Percentiles rank a stretch among this genome's conserved stretches.
Conservation (phyloP, 2,888 invertebrate species). For the Hoplodrina ambigua region DNA sequence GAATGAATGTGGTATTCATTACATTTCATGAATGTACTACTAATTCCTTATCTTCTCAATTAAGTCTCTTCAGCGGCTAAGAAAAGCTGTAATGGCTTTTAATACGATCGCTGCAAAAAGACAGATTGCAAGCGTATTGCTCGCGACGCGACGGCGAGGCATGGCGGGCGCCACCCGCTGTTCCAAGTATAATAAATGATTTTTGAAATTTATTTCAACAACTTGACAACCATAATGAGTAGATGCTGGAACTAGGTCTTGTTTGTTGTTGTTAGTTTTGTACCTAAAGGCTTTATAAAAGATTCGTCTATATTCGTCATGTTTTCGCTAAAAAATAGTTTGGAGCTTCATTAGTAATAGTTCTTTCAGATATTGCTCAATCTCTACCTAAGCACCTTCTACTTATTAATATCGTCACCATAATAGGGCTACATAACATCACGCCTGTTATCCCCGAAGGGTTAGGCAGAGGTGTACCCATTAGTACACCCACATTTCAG, state of each 20-base stretch:
- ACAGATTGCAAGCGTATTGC: constrained; percentile 20
- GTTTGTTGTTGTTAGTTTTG: not conserved
- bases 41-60: not conserved
- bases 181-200: constrained; percentile 21
- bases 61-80: not conserved
- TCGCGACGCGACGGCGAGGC: not conserved
- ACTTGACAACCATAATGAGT: constrained; percentile 7
- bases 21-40: not conserved
- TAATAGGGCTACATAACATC: too few relatives aligned
- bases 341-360: not conserved
- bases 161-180: not conserved
- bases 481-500: too few relatives aligned
- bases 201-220: constrained; percentile 10
- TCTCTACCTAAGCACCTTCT: too few relatives aligned
- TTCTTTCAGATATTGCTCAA: too few relatives aligned
- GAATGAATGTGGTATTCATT: not conserved
- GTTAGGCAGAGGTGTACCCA: too few relatives aligned
- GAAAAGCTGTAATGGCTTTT: constrained; percentile 7
- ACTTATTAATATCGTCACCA: too few relatives aligned
- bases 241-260: constrained; percentile 1
- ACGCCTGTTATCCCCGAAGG: too few relatives aligned
- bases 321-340: too few relatives aligned
- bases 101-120: constrained; percentile 2
- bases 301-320: too few relatives aligned
- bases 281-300: constrained; percentile 8